Evolutionary conservation across 2,888 invertebrate species (phyloP), one percentile per base, ranked within the genome.

Genomic region (Drosophila algonquin): DNA sequence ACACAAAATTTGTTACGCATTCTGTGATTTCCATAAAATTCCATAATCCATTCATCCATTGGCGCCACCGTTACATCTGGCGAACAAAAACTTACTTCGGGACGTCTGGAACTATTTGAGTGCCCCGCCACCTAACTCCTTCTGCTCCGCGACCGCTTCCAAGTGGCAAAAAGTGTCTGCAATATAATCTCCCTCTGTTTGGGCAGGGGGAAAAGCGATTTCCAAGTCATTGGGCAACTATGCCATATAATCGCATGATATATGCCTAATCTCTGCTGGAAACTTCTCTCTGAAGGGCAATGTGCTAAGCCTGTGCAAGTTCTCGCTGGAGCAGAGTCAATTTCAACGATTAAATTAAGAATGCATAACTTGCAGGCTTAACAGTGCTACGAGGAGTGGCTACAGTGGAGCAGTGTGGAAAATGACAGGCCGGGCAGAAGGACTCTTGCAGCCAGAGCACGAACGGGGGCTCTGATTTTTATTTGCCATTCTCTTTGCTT

Each of bases 211-310:
- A 61, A 32, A 65, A 74, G 53, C 65, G 71, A 78, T 75, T 87
- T 85, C 75, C 85, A 75, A 87, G 89, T 72, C 89, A 85, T 85
- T 85, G 85, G 83, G 75, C 82, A 85, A 89, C 89, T 85, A 65
- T 82, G 89, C 86, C 76, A 87, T 89, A 89, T 85, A 85, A 89
- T 87, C 89, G 88, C 86, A 76, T 89, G 88, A 85, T 89, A 89
- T 87, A 87, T 85, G 89, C 80, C 78, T 82, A 89, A 85, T 85
- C 86, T 86, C 76, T 78, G 89, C 73, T 76, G 71, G 76, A 60
- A 87, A 89, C 82, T 67, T 85, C 75, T 71, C 63, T 14, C n/a
- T 40, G n/a, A 70, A 64, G 60, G 24, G 55, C 27, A 63, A 48
- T 46, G 53, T 55, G 65, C 63, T 81, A 76, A 83, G 76, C 62